Conservation (phyloP, 2,888 invertebrate species). For the Argyresthia albistria region DNA sequence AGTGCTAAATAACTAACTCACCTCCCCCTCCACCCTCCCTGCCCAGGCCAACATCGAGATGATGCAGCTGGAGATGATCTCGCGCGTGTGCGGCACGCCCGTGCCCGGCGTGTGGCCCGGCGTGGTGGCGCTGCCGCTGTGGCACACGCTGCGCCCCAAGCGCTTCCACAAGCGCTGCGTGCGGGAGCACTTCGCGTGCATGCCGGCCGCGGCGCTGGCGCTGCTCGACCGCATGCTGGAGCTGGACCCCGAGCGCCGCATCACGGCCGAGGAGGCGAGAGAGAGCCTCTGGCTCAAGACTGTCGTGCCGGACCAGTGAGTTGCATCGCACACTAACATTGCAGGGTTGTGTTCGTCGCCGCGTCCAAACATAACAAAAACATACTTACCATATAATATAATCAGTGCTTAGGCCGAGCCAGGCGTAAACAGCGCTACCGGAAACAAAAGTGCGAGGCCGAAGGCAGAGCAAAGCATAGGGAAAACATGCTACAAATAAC, state of each 20-base stretch:
- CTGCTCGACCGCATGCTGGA: conserved; percentile 96
- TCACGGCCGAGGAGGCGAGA: conserved; percentile 95
- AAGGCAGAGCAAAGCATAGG: too few species aligned
- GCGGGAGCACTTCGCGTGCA: conserved; percentile 93
- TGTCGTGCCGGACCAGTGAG: conserved; percentile 91
- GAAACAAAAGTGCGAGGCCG: too few species aligned
- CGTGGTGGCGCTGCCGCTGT: conserved; percentile 93
- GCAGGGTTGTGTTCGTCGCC: too few species aligned
- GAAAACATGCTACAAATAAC: too few species aligned
- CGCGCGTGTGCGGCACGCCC: conserved; percentile 94
- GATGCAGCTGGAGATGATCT: conserved; percentile 95
- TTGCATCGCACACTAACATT: conserved; percentile 30
- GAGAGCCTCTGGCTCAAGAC: conserved; percentile 93
- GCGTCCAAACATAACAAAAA: too few species aligned
- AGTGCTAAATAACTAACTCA: too few species aligned
- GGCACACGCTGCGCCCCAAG: conserved; percentile 93
- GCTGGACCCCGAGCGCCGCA: conserved; percentile 93
- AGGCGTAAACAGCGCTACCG: too few species aligned
- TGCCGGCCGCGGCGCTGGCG: conserved; percentile 91
- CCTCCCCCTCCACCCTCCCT: neutral
- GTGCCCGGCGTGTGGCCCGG: conserved; percentile 97
- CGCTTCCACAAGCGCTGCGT: conserved; percentile 90
- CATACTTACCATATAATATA: too few species aligned
- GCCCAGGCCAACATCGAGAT: conserved; percentile 90
- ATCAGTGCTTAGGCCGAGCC: too few species aligned